Conservation (phyloP, 2,888 invertebrate species). For the Tinea pellionella region DNA sequence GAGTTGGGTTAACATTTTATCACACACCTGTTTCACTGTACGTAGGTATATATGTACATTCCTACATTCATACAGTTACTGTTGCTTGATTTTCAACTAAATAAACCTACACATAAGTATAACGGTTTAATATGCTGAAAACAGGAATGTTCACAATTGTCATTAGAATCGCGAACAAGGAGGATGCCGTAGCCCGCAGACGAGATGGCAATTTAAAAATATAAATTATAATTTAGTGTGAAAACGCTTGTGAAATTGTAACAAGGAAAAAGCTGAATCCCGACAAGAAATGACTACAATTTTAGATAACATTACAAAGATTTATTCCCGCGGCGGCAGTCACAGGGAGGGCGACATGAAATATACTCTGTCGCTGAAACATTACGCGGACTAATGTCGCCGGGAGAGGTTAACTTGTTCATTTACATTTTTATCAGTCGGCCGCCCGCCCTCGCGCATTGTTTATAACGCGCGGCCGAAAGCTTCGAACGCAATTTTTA, state of each 20-base stretch:
- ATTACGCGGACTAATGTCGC: constrained; percentile 26
- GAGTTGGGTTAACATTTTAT: too few relatives aligned
- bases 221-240: constrained; percentile 6
- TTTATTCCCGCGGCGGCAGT: constrained; percentile 35
- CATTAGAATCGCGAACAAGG: too few relatives aligned
- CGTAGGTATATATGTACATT: too few relatives aligned
- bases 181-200: too few relatives aligned
- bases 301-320: constrained; percentile 35
- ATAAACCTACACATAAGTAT: too few relatives aligned
- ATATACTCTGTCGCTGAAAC: constrained; percentile 27
- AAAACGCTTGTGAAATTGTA: constrained; percentile 7
- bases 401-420: constrained; percentile 21
- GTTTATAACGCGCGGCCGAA: constrained; percentile 40
- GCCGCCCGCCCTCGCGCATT: constrained; percentile 28
- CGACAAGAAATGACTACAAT: constrained; percentile 14
- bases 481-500: constrained; percentile 30
- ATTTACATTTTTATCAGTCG: constrained; percentile 41
- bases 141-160: too few relatives aligned
- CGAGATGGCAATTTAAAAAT: neutral
- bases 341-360: constrained; percentile 32
- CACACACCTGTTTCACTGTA: neutral
- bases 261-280: neutral
- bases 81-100: too few relatives aligned
- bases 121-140: too few relatives aligned
- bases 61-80: too few relatives aligned